Base-by-base conservation (phyloP, 2,797 vertebrate genomes). In the Meriones psammophilus region DNA sequence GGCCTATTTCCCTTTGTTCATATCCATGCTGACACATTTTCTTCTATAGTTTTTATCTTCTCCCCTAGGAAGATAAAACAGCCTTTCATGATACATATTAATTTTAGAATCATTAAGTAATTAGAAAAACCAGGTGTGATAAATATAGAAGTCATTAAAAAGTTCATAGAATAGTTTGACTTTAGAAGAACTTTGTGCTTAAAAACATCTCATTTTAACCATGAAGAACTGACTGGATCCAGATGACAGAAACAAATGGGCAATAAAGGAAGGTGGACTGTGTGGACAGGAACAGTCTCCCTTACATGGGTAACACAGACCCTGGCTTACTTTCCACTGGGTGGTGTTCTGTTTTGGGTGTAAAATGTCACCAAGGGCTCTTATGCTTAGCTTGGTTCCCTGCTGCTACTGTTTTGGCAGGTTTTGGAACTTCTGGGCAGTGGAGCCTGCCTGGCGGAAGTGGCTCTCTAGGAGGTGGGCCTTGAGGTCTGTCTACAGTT, bases 101-200 rank as follows among this genome's bases (percentile, higher is more conserved):
- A 89, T 79, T 92, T 76, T 50, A 89, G 54, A 84, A 87, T 74
- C 14, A 8, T 86, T n/a, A 94, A 88, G 56, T 66, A 84, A 64
- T 89, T 87, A 76, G 80, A 42, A 79, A 92, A 94, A 69, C 4
- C 42, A 76, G 80, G 92, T 87, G 50, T 14, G 76, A 42, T 93
- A 83, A 95, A 83, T 77, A 88, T 74, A 96, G 79, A 91, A 89
- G 69, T 91, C 64, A 78, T 92, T 94, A 86, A 94, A 83, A 58
- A 92, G 54, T 86, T 89, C 92, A 76, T 17, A 54, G 15, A 80
- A 60, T 36, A 42, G 30, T 80, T 89, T 74, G 90, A 94, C 69
- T 97, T 83, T 68, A n/a, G 92, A 60, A 71, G 66, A 93, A 91
- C 28, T 42, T 84, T n/a, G 24, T 76, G n/a, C 58, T 83, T 83